These are phyloP conservation scores for Cebidichthys violaceus DNA, from an alignment of 2,113 vertebrate species.

Conservation along the genomic window DNA sequence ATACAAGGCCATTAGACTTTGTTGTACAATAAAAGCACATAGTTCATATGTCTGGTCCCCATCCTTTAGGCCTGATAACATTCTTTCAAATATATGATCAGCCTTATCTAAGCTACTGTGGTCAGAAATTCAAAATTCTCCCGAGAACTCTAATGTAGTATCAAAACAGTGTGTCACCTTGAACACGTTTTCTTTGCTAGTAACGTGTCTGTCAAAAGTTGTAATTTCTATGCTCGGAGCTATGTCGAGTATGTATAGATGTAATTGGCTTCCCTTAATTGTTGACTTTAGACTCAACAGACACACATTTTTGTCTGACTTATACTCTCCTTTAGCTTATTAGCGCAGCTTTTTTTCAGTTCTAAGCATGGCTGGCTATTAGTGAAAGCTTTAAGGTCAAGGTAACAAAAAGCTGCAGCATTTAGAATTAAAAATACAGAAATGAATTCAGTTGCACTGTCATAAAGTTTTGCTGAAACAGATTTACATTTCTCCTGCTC, in stretches of 20 bases:
- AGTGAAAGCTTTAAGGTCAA: neutral
- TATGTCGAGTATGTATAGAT: neutral
- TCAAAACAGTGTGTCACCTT: neutral
- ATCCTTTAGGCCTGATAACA: neutral
- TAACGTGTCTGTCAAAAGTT: neutral
- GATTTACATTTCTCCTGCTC: neutral
- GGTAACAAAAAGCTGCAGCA: neutral
- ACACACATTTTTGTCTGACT: neutral
- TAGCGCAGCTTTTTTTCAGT: neutral
- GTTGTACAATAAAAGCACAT: neutral
- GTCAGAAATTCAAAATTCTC: neutral
- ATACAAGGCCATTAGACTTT: neutral
- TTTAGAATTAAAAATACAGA: neutral
- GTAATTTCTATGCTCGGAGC: neutral
- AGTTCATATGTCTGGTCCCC: neutral
- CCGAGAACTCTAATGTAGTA: neutral
- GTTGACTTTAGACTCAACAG: neutral
- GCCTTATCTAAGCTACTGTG: neutral
- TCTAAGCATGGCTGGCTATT: neutral
- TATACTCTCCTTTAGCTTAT: neutral
- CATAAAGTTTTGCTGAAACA: neutral
- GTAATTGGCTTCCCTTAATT: neutral
- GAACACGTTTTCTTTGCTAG: fast-evolving
- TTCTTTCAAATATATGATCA: neutral
- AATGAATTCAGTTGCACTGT: neutral